Evolutionary conservation across 2,797 vertebrate species (phyloP), one percentile per base, ranked within the genome.

Genomic region (Fratercula arctica): DNA sequence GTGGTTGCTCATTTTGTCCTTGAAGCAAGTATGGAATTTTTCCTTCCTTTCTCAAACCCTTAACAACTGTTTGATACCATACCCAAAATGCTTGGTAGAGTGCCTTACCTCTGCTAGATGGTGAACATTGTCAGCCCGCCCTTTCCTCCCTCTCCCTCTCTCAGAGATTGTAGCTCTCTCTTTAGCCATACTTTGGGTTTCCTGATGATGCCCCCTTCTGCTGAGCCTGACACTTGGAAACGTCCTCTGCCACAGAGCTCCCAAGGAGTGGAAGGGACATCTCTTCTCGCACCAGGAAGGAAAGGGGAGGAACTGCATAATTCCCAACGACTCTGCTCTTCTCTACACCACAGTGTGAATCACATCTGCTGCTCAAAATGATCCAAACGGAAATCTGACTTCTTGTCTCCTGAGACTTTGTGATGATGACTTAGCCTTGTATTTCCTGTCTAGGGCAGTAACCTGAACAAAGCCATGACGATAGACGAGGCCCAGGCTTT

Each of bases 401-500:
- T 91, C 41, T 67, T 77, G 23, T 54, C 19, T 83, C n/a, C n/a
- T 28, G 33, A 63, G 60, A 85, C 28, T 85, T 75, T 66, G 50
- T 0, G 0, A 48, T 91, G 68, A 85, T 96, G 70, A 83, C 39
- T 67, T 64, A 72, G 50, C 60, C 53, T 94, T 94, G 21, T 93
- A 28, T 94, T 94, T 97, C 93, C 86, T 95, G 24, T 89, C 31
- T 94, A 99, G 99, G 99, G 99, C 79, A 98, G 96, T 45, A 99
- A 99, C 61, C 99, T 99, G 96, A 98, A 99, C 97, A 99, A 97
- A 97, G 99, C 99, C 3, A 99, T 99, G 99, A 99, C 99, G 0
- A 98, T 99, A 50, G 98, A 98, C 3, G 99, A 99, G 97, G 99
- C 99, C 2, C 97, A 99, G 95, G 99, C 99, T 4, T 99, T 98